A percentile compares a stretch with the other conserved stretches of the same genome.
phyloP scores from a whole-genome alignment of 2,797 vertebrate species.

The Anisognathus igniventris region DNA sequence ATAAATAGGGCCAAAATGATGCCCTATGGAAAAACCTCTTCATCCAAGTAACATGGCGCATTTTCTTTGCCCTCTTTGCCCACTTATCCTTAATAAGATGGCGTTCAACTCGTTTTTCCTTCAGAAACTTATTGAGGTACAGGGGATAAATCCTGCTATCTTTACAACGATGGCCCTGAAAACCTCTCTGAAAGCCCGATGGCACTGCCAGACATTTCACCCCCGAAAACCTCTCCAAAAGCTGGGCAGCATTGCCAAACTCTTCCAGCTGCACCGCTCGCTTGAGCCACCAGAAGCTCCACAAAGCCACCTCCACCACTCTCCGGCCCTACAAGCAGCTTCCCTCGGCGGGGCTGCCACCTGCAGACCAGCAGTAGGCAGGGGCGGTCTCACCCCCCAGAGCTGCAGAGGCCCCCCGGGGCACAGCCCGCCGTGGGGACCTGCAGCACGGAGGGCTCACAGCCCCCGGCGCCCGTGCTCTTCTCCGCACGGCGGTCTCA shows the following conservation, averaged over 20 bases:
- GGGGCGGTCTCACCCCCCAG: not conserved
- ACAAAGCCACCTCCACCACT: fast-evolving
- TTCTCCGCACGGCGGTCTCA: not conserved
- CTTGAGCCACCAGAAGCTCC: not conserved
- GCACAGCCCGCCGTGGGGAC: fast-evolving
- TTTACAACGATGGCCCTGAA: not conserved
- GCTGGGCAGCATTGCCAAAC: not conserved
- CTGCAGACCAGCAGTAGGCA: fast-evolving
- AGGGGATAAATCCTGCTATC: not conserved
- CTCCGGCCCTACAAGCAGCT: not conserved
- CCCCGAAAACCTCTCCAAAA: not conserved
- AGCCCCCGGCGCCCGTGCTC: not conserved
- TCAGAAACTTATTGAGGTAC: not conserved
- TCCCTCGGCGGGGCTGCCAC: not conserved
- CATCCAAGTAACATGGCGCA: not conserved
- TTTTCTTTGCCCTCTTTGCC: not conserved
- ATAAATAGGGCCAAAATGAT: not conserved
- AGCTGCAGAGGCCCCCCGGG: no score
- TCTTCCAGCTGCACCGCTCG: not conserved
- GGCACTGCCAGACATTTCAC: not conserved
- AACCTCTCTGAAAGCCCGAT: not conserved
- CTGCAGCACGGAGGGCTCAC: not conserved
- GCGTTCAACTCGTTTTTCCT: not conserved
- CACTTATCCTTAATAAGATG: not conserved
- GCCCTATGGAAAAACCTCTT: not conserved